These are phyloP conservation scores for Cotesia vestalis DNA, from an alignment of 1,140 invertebrate species.

Conservation along the genomic window DNA sequence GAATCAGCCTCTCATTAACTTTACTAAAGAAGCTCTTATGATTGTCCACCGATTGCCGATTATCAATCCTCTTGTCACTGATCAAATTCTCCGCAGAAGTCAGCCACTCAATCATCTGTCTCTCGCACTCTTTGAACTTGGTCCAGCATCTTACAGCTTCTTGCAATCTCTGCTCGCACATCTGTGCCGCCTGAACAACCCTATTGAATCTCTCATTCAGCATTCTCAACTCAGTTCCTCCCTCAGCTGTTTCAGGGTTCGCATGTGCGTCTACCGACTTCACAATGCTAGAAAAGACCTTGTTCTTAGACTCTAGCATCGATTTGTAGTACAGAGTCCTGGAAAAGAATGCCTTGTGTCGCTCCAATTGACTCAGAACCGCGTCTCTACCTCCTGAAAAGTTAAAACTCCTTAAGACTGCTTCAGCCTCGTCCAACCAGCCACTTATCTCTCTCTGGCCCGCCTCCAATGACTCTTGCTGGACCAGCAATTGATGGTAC, in stretches of 20 bases:
- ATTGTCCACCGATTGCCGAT: constrained; percentile 80
- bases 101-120: constrained; percentile 85
- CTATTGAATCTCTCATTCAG: constrained; percentile 85
- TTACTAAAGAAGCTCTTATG: constrained; percentile 87
- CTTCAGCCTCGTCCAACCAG: constrained; percentile 88
- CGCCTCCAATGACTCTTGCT: constrained; percentile 88
- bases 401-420: constrained; percentile 71
- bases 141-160: constrained; percentile 85
- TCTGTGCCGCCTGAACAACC: constrained; percentile 76
- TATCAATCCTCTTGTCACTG: constrained; percentile 82
- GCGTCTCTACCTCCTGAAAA: constrained; percentile 77
- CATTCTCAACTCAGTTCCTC: constrained; percentile 76
- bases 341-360: constrained; percentile 88
- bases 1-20: constrained; percentile 83
- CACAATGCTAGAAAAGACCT: constrained; percentile 89
- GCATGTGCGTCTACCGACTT: constrained; percentile 76
- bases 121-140: constrained; percentile 82
- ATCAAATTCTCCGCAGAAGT: constrained; percentile 83
- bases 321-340: constrained; percentile 90
- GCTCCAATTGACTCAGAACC: constrained; percentile 78
- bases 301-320: constrained; percentile 93
- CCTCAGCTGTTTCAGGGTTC: constrained; percentile 77
- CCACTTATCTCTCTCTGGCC: constrained; percentile 84
- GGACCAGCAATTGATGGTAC: constrained; percentile 84
- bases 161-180: constrained; percentile 82